Percentiles rank a stretch among this genome's conserved stretches.
Evolutionary conservation across 2,888 invertebrate genomes (phyloP).

Genomic region (Arctia plantaginis): DNA sequence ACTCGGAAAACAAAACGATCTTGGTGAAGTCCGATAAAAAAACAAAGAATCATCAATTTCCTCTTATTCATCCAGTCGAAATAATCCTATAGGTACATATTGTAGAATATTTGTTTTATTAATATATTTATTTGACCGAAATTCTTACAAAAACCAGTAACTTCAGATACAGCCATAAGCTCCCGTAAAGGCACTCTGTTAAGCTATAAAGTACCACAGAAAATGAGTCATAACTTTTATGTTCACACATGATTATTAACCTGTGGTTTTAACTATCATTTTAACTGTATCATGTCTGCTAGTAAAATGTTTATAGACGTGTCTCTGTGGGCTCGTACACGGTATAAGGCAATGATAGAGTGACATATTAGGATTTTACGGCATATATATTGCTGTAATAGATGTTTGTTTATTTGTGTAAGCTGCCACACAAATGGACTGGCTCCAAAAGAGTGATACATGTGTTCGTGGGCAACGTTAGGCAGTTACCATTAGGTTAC

Average conservation of each 20-base stretch:
- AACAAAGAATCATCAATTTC: too few species aligned
- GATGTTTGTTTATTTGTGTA: background rate
- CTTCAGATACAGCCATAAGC: background rate
- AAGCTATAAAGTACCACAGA: constrained; percentile 20
- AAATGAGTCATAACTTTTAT: constrained; percentile 35
- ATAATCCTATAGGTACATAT: too few species aligned
- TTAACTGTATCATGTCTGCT: constrained; percentile 21
- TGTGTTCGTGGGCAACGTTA: too few species aligned
- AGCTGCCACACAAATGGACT: too few species aligned
- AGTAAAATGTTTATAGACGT: constrained; percentile 16
- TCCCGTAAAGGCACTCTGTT: constrained; percentile 14
- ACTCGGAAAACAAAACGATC: too few species aligned
- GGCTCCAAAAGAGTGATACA: too few species aligned
- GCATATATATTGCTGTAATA: background rate
- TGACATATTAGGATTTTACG: background rate
- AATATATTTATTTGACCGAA: background rate
- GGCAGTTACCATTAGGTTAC: too few species aligned
- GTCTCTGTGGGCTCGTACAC: background rate
- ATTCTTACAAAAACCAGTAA: background rate
- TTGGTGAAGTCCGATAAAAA: too few species aligned
- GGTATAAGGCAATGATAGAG: background rate
- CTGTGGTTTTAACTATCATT: constrained; percentile 26
- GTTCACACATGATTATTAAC: constrained; percentile 34
- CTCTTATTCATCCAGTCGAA: too few species aligned
- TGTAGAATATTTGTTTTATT: too few species aligned